Percentiles rank a stretch among this genome's conserved stretches.
Conservation (phyloP, 2,113 vertebrate genomes). For the Phasianus colchicus region DNA sequence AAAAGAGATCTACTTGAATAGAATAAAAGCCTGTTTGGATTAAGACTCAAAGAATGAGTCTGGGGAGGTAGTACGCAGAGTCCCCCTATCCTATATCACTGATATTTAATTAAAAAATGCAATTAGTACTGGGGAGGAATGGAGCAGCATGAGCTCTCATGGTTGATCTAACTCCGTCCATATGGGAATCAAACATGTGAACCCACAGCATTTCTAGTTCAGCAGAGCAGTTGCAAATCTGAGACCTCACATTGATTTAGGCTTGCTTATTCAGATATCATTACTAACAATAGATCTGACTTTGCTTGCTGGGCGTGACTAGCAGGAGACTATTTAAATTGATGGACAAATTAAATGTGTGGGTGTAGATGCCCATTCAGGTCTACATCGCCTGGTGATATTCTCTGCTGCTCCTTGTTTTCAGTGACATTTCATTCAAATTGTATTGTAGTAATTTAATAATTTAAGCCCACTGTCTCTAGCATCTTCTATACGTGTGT, state of each 20-base stretch:
- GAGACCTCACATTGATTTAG: not conserved
- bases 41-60: not conserved
- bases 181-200: not conserved
- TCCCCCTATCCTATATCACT: not conserved
- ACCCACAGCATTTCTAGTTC: not conserved
- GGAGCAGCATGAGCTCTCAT: not conserved
- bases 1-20: accelerated
- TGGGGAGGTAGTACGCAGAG: not conserved
- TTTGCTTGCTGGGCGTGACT: not conserved
- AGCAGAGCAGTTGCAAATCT: not conserved
- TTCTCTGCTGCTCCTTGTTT: not conserved
- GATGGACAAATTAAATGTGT: not conserved
- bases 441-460: not conserved
- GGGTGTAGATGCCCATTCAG: not conserved
- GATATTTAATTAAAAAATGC: not conserved
- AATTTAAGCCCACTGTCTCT: not conserved
- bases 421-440: not conserved
- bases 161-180: not conserved
- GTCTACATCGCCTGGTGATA: not conserved
- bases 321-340: not conserved
- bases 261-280: not conserved
- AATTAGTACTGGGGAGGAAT: not conserved
- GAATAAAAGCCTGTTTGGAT: not conserved
- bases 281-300: not conserved
- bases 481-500: not conserved